Base-by-base conservation (phyloP, 1,140 invertebrate species). In the Tribolium castaneum region DNA sequence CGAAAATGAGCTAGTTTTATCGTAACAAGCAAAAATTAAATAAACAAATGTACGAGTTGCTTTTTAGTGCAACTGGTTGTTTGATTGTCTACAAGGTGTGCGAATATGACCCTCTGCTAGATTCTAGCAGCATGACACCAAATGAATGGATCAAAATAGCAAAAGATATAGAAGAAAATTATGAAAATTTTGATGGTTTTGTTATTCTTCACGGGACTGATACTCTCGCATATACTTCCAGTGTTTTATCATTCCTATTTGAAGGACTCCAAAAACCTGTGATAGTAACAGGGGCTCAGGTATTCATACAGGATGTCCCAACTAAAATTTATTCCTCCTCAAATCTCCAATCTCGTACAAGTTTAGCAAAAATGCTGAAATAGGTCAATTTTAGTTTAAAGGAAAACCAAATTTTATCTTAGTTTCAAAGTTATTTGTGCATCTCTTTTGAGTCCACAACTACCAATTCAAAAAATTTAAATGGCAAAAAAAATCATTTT, bases 171-270 rank as follows among this genome's bases (percentile, higher is more conserved):
- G 90, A 94, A 89, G 96, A 74, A 30, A 75, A 81, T n/a, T 84
- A 85, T 74, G 22, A 78, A 6, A 54, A 82, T 9, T 98, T 93
- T 84, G 96, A 98, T 85, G 97, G 97, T 0, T 99, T 99, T 85
- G 96, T 99, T 0, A 90, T 99, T 2, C 90, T 99, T 0, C 98
- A 99, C 84, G 98, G 98, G 7, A 99, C 98, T 0, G 98, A 99
- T 87, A 99, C 98, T 0, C 91, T 99, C 75, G 93, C 96, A 3
- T 99, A 99, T 85, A 98, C 98, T 0, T 96, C 98, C 0, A 97
- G 97, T 0, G 95, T 96, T 0, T 86, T 99, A 0, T 98, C 97
- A 0, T 99, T 98, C 84, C 99, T 99, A 95, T 88, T 99, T 84
- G 96, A 99, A 85, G 94, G 96, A 78, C 90, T 99, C 0, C 95